A percentile compares a stretch with the other conserved stretches of the same genome.
Conservation (phyloP, 2,888 invertebrate species). For the Stictocephala bisonia region DNA sequence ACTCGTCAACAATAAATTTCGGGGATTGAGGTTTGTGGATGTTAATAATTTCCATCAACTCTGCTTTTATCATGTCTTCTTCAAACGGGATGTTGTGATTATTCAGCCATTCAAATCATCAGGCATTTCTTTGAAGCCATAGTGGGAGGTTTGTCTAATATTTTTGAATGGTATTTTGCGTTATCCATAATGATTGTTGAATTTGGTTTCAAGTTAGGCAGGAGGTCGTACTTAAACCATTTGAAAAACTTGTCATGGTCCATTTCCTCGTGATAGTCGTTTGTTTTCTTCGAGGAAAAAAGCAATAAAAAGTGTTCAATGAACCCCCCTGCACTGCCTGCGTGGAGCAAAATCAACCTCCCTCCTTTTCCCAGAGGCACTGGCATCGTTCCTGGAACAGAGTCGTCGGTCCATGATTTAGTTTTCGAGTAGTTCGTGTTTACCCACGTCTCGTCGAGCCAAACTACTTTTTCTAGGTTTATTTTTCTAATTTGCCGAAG, state of each 20-base stretch:
- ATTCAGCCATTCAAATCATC: neutral
- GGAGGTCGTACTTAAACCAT: neutral
- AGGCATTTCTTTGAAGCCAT: neutral
- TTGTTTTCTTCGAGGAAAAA: neutral
- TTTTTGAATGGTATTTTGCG: neutral
- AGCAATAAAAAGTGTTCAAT: no score
- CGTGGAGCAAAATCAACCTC: slow-evolving; percentile 25
- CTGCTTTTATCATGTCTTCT: neutral
- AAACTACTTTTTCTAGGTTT: slow-evolving; percentile 5
- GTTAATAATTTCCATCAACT: neutral
- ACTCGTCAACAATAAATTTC: no score
- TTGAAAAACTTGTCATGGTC: neutral
- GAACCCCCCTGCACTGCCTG: slow-evolving; percentile 1
- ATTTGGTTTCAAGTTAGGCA: neutral
- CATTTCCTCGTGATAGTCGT: slow-evolving; percentile 3
- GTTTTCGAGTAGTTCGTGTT: slow-evolving; percentile 21
- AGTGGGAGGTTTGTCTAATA: slow-evolving; percentile 20
- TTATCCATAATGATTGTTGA: slow-evolving; percentile 18
- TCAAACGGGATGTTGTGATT: neutral
- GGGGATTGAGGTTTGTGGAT: no score
- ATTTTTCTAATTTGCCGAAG: slow-evolving; percentile 10
- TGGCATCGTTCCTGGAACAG: neutral
- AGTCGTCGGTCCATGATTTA: slow-evolving; percentile 19
- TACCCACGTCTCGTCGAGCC: slow-evolving; percentile 42
- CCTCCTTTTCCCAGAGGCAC: slow-evolving; percentile 23